These are phyloP conservation scores for Nomada fucata DNA, from an alignment of 2,888 invertebrate species.

Conservation along the genomic window DNA sequence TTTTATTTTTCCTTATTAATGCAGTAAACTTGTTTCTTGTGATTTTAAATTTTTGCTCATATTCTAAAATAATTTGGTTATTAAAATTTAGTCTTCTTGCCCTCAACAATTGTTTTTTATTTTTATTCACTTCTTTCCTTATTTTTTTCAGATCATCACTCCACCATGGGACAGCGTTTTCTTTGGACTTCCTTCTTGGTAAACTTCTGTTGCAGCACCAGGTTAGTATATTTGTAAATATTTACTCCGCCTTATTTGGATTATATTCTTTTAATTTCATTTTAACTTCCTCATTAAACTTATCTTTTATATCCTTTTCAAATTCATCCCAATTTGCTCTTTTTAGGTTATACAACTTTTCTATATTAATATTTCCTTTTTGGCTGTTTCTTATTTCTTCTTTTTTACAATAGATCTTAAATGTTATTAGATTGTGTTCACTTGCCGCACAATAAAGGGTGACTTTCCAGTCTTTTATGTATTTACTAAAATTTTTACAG, in stretches of 20 bases:
- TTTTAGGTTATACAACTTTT: background rate
- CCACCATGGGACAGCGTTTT: background rate
- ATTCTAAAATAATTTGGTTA: too few species aligned
- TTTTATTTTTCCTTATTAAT: too few species aligned
- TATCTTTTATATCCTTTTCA: background rate
- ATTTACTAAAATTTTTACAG: background rate
- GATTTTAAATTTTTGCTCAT: too few species aligned
- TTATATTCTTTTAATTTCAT: background rate
- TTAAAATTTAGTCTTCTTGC: background rate
- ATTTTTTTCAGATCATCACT: background rate
- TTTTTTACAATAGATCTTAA: background rate
- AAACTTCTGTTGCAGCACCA: background rate
- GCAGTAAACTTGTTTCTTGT: too few species aligned
- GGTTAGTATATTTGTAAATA: background rate
- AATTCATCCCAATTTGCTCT: slow-evolving; percentile 11
- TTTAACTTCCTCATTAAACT: background rate
- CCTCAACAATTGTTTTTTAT: background rate
- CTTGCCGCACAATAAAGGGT: background rate
- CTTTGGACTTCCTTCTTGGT: background rate
- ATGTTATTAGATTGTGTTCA: slow-evolving; percentile 29
- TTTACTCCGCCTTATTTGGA: background rate
- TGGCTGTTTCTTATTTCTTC: slow-evolving; percentile 1
- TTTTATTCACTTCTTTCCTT: background rate
- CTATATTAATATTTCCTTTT: too few species aligned
- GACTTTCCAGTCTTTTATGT: slow-evolving; percentile 27